A percentile compares a stretch with the other conserved stretches of the same genome.
These are phyloP conservation scores for Meleagris gallopavo DNA, from an alignment of 2,113 vertebrate species.

Conservation along the genomic window DNA sequence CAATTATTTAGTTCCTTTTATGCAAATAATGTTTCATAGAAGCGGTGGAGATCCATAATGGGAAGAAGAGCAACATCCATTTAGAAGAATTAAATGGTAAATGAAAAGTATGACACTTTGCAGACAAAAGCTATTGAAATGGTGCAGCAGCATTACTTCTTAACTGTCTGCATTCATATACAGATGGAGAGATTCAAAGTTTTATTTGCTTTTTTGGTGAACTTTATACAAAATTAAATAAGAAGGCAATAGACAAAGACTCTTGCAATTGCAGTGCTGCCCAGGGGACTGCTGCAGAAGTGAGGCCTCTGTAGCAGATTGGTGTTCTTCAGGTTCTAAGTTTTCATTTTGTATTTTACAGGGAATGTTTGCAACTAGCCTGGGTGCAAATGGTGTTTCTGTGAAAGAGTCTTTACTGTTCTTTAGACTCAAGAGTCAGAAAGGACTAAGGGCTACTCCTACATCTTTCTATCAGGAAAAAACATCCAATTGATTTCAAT, in stretches of 20 bases:
- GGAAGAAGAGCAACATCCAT: constrained; percentile 61
- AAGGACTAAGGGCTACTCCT: neutral
- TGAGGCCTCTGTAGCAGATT: neutral
- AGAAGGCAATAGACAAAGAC: neutral
- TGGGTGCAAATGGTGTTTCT: neutral
- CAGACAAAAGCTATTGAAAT: constrained; percentile 22
- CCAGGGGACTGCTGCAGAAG: neutral
- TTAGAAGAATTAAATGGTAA: constrained; percentile 72
- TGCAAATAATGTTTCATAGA: constrained; percentile 81
- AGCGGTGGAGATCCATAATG: constrained; percentile 59
- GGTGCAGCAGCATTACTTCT: neutral
- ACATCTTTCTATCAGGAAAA: neutral
- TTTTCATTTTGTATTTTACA: neutral
- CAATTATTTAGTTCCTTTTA: constrained; percentile 86
- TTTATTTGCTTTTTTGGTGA: neutral
- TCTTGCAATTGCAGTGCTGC: neutral
- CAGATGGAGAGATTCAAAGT: neutral
- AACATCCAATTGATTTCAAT: neutral
- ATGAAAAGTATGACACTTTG: constrained; percentile 45
- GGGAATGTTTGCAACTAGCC: neutral
- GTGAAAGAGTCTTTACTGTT: neutral
- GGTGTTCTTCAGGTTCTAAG: neutral
- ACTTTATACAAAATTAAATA: constrained; percentile 30
- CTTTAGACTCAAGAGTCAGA: neutral
- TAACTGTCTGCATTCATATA: neutral